A percentile compares a stretch with the other conserved stretches of the same genome.
Conservation (phyloP, 2,888 invertebrate genomes). For the Auanema freiburgensis region DNA sequence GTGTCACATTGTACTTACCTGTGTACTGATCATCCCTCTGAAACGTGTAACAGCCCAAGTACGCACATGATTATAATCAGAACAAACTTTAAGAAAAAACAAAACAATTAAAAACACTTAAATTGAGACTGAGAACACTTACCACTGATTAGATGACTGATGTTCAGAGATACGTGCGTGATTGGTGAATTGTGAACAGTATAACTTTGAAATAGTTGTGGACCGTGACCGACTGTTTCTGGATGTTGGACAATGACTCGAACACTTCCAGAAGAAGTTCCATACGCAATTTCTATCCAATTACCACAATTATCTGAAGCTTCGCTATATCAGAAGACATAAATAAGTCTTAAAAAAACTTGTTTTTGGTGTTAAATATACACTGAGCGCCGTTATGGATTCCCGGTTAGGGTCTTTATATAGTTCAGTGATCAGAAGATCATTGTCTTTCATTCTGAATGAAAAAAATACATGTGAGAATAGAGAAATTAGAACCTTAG, state of each 20-base stretch:
- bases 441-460: conserved; percentile 96
- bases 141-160: conserved; percentile 90
- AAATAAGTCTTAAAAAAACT: conserved; percentile 71
- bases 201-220: conserved; percentile 84
- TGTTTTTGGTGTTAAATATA: conserved; percentile 97
- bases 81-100: conserved; percentile 75
- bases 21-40: conserved; percentile 96
- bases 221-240: conserved; percentile 96
- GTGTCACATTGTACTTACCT: conserved; percentile 65
- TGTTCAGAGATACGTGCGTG: conserved; percentile 74
- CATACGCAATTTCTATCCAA: conserved; percentile 99
- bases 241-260: conserved; percentile 97
- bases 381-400: conserved; percentile 94
- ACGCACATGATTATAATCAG: conserved; percentile 95
- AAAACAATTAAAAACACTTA: not conserved
- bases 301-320: conserved; percentile 86
- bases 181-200: conserved; percentile 60
- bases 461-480: conserved; percentile 68
- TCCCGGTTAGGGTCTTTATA: conserved; percentile 89
- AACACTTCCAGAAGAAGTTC: conserved; percentile 87
- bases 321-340: not conserved
- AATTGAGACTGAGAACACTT: conserved; percentile 1
- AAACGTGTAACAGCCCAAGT: conserved; percentile 96
- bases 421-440: conserved; percentile 90
- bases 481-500: conserved; percentile 18